These are phyloP conservation scores for Lagopus muta DNA, from an alignment of 2,113 vertebrate genomes.

Conservation along the genomic window DNA sequence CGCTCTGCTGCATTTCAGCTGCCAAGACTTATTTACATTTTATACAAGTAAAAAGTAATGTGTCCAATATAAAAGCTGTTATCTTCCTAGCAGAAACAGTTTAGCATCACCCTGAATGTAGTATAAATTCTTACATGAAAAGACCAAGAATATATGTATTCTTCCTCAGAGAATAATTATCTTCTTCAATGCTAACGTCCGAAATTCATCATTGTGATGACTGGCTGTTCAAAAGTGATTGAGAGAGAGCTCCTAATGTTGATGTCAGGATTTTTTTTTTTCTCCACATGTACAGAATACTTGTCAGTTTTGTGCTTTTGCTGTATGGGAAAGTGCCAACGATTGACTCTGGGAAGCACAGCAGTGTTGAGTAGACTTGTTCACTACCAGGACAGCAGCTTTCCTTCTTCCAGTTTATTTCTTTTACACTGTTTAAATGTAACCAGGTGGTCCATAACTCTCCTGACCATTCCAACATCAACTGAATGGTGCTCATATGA, in stretches of 20 bases:
- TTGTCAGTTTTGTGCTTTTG: not conserved
- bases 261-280: not conserved
- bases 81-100: not conserved
- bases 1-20: rapidly evolving
- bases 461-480: not conserved
- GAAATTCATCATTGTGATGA: not conserved
- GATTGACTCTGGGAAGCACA: not conserved
- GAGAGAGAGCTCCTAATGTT: not conserved
- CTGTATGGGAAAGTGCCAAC: not conserved
- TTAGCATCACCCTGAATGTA: not conserved
- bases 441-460: not conserved
- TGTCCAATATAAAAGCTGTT: not conserved
- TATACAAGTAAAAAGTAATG: not conserved
- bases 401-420: not conserved
- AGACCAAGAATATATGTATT: not conserved
- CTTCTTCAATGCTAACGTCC: not conserved
- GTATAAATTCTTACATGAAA: not conserved
- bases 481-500: not conserved
- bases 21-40: not conserved
- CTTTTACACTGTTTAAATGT: not conserved
- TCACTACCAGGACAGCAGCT: rapidly evolving
- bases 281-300: not conserved
- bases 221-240: not conserved
- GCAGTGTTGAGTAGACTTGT: not conserved
- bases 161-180: not conserved